A percentile compares a stretch with the other conserved stretches of the same genome.
phyloP scores from a whole-genome alignment of 1,140 invertebrate genomes.

The Pollicipes pollicipes region DNA sequence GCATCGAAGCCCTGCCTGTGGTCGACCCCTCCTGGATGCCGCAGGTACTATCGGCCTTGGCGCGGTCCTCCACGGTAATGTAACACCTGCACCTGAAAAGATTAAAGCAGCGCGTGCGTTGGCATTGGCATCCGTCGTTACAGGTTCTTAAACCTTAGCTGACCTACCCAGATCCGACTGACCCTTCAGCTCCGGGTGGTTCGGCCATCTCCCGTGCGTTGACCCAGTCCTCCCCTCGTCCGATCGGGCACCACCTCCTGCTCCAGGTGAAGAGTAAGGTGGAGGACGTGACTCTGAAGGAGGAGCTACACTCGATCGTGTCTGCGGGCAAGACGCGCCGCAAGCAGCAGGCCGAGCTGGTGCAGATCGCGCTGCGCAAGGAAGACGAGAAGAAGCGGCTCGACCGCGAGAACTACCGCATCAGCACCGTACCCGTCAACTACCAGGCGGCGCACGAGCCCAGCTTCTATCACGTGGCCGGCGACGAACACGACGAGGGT shows the following conservation, averaged over 20 bases:
- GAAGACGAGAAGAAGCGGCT: constrained; percentile 87
- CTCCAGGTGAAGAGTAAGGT: constrained; percentile 44
- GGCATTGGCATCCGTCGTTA: no score
- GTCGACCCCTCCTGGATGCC: constrained; percentile 99
- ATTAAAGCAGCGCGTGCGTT: no score
- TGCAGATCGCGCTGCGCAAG: constrained; percentile 80
- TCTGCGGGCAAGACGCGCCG: constrained; percentile 96
- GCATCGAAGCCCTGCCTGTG: constrained; percentile 78
- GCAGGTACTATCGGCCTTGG: constrained; percentile 35
- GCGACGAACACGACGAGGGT: constrained; percentile 64
- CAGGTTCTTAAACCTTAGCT: no score
- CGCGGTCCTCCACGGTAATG: no score
- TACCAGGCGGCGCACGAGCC: constrained; percentile 90
- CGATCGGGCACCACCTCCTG: no score
- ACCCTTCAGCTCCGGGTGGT: no score
- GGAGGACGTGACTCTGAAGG: constrained; percentile 96
- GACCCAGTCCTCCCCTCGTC: no score
- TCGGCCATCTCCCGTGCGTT: no score
- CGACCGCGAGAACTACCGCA: constrained; percentile 85
- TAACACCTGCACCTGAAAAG: no score
- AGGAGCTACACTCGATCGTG: constrained; percentile 90
- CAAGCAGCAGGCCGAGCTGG: constrained; percentile 96
- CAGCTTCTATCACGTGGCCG: constrained; percentile 60
- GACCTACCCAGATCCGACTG: no score
- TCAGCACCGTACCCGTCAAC: constrained; percentile 92